phyloP scores from a whole-genome alignment of 2,797 vertebrate species.

The Melanotaenia pygmaea region DNA sequence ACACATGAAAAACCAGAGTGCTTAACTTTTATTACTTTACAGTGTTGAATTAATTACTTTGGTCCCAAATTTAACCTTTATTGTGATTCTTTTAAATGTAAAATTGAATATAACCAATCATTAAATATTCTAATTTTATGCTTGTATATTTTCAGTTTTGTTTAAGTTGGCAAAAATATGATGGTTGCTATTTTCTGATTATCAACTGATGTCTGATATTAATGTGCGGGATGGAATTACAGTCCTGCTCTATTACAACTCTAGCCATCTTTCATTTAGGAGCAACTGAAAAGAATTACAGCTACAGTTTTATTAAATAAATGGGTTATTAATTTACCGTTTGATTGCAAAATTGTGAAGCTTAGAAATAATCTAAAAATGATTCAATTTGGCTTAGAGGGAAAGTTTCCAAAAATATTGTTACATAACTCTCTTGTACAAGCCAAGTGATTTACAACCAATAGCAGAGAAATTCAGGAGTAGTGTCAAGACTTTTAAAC shows the following conservation, averaged over 20 bases:
- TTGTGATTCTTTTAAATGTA: not conserved
- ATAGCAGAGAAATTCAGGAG: not conserved
- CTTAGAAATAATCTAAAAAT: not conserved
- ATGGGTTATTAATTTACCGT: not conserved
- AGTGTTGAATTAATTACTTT: not conserved
- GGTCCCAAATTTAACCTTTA: not conserved
- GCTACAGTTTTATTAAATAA: not conserved
- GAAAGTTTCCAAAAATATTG: not conserved
- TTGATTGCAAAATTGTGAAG: not conserved
- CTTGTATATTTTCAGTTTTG: not conserved
- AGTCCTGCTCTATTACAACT: not conserved
- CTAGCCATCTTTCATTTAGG: not conserved
- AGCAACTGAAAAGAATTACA: not conserved
- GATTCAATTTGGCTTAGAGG: not conserved
- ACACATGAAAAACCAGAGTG: not conserved
- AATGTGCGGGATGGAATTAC: not conserved
- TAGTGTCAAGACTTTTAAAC: not conserved
- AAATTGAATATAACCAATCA: too few species aligned
- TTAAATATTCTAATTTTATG: not conserved
- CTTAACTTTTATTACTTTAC: not conserved
- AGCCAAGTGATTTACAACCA: not conserved
- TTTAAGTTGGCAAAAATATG: not conserved
- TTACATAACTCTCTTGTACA: not conserved
- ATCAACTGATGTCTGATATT: not conserved
- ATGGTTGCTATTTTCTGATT: not conserved